Evolutionary conservation across 2,113 vertebrate genomes (phyloP).

Genomic region (Gymnobelideus leadbeateri): DNA sequence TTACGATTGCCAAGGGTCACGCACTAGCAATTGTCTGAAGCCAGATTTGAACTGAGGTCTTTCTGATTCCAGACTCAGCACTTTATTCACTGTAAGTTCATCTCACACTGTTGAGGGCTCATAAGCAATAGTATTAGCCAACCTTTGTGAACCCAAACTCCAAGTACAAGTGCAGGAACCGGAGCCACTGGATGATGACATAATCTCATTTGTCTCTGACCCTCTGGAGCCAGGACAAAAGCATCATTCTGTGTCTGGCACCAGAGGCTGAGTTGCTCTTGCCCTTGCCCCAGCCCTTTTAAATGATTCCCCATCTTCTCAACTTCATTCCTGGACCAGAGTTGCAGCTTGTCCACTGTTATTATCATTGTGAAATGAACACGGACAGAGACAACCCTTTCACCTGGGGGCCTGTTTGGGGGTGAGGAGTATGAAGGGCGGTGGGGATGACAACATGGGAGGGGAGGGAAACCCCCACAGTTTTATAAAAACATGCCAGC

Average conservation of each 20-base stretch:
- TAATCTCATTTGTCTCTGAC: slow-evolving; percentile 37
- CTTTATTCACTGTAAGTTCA: neutral
- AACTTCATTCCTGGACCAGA: fast-evolving
- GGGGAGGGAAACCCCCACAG: neutral
- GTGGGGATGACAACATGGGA: neutral
- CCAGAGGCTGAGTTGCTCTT: neutral
- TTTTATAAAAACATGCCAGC: slow-evolving; percentile 25
- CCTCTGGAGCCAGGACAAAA: slow-evolving; percentile 37
- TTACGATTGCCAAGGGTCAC: neutral
- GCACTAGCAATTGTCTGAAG: neutral
- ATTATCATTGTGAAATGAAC: neutral
- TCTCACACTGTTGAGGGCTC: neutral
- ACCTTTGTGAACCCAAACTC: neutral
- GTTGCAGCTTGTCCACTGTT: neutral
- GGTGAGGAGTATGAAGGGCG: neutral
- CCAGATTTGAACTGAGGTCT: neutral
- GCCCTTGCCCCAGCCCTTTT: neutral
- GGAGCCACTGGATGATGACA: neutral
- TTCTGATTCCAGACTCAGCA: neutral
- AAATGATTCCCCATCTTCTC: neutral
- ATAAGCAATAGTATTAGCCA: neutral
- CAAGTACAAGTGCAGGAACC: neutral
- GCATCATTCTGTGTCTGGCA: neutral
- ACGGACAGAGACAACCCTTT: fast-evolving
- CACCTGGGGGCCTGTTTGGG: neutral